Base-by-base conservation (phyloP, 2,113 vertebrate genomes). In the Scopus umbretta region DNA sequence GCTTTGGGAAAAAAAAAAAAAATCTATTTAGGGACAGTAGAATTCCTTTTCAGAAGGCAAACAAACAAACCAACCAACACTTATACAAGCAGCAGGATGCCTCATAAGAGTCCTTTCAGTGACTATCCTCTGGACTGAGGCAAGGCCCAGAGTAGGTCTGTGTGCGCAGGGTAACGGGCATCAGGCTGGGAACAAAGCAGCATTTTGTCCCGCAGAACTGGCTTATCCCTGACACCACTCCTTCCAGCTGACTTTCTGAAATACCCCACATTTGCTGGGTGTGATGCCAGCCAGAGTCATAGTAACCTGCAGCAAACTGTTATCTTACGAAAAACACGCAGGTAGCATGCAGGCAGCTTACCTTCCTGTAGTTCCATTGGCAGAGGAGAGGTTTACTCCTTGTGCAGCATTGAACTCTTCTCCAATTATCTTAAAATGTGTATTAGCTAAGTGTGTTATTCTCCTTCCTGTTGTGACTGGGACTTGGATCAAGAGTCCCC, bases 111-210 rank as follows among this genome's bases (percentile, higher is more conserved):
- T 66, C 30, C 26, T 67, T 66, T 62, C 45, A 20, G 26, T 17
- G 53, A 56, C 30, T 20, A 11, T 5, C 19, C 43, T 53, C 59
- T 17, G 38, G 26, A 8, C 36, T 25, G 45, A 55, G 47, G 38
- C 3, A 2, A 40, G 30, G 19, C 27, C 27, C 42, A 43, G 26
- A 49, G 43, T 0, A 1, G 22, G 20, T 56, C 34, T 67, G 13
- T 11, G 3, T 10, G 6, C 0, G 0, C 0, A 1, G 12, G 18
- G 9, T 34, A 49, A 43, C 1, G 5, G 34, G 11, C 34, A 26
- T 9, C 25, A 70, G 67, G 66, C 29, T 50, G 43, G 23, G 53
- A 50, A 22, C 8, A 29, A 43, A 47, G 7, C 25, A 23, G 25
- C 1, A 2, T 6, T 45, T 76, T 56, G 18, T 61, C 36, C 74